These are phyloP conservation scores for Amblyraja radiata DNA, from an alignment of 2,797 vertebrate genomes.

Conservation along the genomic window DNA sequence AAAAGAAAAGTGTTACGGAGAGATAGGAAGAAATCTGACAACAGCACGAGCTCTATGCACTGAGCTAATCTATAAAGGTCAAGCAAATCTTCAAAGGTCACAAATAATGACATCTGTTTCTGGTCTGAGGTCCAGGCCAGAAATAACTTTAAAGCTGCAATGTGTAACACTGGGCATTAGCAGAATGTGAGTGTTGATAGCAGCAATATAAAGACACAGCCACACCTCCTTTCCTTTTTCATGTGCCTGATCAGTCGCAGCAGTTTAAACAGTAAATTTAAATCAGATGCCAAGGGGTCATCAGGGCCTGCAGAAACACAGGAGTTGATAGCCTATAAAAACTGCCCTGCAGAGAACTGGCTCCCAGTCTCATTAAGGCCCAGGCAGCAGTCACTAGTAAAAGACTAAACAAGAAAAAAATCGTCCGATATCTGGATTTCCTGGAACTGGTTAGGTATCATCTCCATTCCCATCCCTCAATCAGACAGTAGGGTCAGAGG, in stretches of 20 bases:
- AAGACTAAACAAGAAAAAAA: conserved; percentile 26
- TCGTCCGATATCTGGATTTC: background rate
- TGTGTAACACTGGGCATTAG: background rate
- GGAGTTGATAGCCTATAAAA: background rate
- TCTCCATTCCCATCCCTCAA: background rate
- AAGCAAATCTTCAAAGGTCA: background rate
- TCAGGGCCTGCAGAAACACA: background rate
- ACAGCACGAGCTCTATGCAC: background rate
- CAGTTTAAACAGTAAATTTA: conserved; percentile 16
- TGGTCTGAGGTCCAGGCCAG: background rate
- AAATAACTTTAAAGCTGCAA: background rate
- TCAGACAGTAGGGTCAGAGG: background rate
- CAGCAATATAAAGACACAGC: background rate
- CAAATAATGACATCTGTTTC: background rate
- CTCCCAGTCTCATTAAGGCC: conserved; percentile 25
- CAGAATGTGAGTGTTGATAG: background rate
- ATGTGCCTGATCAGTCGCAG: background rate
- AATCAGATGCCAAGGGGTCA: conserved; percentile 30
- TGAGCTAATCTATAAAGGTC: background rate
- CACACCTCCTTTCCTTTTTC: background rate
- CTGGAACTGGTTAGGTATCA: background rate
- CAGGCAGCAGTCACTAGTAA: background rate
- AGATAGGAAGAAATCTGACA: background rate
- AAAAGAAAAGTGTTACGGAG: background rate
- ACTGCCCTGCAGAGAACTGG: conserved; percentile 6